phyloP scores from a whole-genome alignment of 2,113 vertebrate species.

The Cephalophus harveyi region DNA sequence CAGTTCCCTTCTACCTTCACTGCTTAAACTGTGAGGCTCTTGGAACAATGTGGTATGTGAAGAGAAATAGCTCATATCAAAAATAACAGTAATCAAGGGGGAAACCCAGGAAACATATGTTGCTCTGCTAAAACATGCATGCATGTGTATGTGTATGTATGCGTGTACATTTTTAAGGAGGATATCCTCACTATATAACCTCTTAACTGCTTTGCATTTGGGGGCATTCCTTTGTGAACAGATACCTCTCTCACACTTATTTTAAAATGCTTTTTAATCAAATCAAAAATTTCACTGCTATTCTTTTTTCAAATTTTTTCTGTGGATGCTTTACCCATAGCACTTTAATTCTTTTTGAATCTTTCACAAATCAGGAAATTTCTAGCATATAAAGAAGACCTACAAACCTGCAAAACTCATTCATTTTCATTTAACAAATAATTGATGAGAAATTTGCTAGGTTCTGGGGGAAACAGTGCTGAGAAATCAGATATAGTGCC shows the following conservation, averaged over 20 bases:
- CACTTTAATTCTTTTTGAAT: not conserved
- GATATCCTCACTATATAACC: not conserved
- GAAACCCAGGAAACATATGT: not conserved
- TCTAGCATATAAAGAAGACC: not conserved
- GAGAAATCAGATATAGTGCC: not conserved
- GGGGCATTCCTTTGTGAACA: not conserved
- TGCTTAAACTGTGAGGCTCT: not conserved
- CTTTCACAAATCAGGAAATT: not conserved
- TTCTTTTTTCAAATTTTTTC: not conserved
- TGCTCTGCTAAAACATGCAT: not conserved
- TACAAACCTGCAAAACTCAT: not conserved
- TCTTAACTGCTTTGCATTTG: not conserved
- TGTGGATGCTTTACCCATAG: not conserved
- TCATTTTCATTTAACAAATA: not conserved
- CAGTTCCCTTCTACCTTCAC: not conserved
- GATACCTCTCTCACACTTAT: not conserved
- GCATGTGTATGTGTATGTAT: accelerated
- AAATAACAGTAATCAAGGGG: not conserved
- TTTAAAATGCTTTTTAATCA: not conserved
- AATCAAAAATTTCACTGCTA: not conserved
- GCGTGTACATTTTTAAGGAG: not conserved
- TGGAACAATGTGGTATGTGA: not conserved
- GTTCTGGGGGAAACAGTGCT: not conserved
- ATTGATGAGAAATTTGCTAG: not conserved
- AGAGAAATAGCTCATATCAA: not conserved